Evolutionary conservation across 2,113 vertebrate species (phyloP).

Genomic region (Probosciger aterrimus): DNA sequence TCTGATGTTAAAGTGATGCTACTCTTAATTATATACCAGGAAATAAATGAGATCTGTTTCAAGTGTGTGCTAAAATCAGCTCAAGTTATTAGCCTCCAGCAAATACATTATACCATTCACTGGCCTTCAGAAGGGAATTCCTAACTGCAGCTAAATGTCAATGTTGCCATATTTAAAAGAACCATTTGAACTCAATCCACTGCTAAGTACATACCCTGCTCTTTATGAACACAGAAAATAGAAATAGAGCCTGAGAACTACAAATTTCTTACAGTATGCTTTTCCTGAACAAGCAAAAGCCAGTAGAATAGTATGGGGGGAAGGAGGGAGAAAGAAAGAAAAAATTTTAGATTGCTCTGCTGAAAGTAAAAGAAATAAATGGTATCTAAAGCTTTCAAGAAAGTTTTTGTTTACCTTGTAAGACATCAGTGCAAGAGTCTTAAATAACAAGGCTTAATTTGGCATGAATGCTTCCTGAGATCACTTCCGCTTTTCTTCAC

Average conservation of each 20-base stretch:
- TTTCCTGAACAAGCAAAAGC: neutral
- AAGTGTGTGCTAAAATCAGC: neutral
- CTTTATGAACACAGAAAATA: neutral
- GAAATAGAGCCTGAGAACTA: neutral
- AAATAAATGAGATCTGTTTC: neutral
- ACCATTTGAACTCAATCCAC: neutral
- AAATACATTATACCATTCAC: neutral
- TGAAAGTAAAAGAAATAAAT: neutral
- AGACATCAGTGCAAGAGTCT: neutral
- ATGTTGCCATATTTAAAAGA: neutral
- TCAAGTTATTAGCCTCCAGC: neutral
- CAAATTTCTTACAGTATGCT: neutral
- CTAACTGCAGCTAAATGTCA: neutral
- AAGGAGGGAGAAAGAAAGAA: rapidly evolving
- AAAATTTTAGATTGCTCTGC: neutral
- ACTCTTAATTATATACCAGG: neutral
- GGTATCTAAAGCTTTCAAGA: neutral
- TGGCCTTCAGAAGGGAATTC: neutral
- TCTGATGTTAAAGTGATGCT: neutral
- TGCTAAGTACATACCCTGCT: neutral
- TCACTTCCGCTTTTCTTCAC: neutral
- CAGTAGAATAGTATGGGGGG: rapidly evolving
- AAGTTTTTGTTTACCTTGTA: neutral
- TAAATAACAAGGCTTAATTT: neutral
- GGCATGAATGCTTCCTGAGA: neutral